Percentiles rank a stretch among this genome's conserved stretches.
Conservation (phyloP, 2,888 invertebrate species). For the Ennomos quercinarius region DNA sequence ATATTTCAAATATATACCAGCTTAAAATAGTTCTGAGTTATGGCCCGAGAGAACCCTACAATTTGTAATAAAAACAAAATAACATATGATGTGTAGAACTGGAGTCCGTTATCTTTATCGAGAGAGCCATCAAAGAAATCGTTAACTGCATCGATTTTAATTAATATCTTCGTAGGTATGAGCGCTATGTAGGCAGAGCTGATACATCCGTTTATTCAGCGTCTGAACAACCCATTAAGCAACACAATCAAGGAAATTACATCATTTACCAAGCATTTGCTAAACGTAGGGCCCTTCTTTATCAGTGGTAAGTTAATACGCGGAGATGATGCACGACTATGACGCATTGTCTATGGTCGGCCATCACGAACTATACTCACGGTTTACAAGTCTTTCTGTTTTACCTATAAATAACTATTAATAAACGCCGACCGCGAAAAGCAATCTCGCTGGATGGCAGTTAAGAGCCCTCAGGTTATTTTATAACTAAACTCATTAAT, state of each 20-base stretch:
- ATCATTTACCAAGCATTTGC: conserved; percentile 48
- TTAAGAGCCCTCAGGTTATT: conserved; percentile 77
- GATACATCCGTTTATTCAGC: conserved; percentile 26
- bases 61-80: conserved; percentile 37
- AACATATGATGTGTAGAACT: conserved; percentile 34
- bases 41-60: conserved; percentile 37
- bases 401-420: conserved; percentile 79
- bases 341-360: conserved; percentile 61
- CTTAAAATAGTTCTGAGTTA: conserved; percentile 31
- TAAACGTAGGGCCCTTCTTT: conserved; percentile 49
- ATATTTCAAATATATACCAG: conserved; percentile 19
- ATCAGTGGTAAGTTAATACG: conserved; percentile 47
- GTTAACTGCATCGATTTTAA: conserved; percentile 43
- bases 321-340: conserved; percentile 58
- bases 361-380: conserved; percentile 59
- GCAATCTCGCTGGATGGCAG: conserved; percentile 79
- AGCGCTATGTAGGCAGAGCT: conserved; percentile 18
- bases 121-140: conserved; percentile 40
- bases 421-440: conserved; percentile 79
- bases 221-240: conserved; percentile 22
- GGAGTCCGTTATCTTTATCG: conserved; percentile 41
- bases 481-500: conserved; percentile 81
- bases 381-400: conserved; percentile 66
- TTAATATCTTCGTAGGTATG: conserved; percentile 35
- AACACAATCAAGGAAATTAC: conserved; percentile 38